Evolutionary conservation across 2,888 invertebrate species (phyloP), one percentile per base, ranked within the genome.

Genomic region (Cephus pulcher): DNA sequence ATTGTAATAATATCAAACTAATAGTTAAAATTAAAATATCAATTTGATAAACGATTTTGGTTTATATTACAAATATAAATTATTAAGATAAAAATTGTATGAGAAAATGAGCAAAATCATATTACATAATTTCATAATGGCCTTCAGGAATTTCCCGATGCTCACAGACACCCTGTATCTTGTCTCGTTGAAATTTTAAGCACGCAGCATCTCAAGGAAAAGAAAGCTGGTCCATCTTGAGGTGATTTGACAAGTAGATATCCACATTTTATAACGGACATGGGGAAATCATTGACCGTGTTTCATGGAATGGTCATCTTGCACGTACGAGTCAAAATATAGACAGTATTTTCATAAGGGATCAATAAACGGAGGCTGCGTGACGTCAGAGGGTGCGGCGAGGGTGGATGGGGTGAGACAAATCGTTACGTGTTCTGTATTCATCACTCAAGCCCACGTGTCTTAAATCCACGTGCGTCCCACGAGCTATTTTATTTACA

Each of bases 281-380:
- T 30, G 6, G 11, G 12, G 12, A 71, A 71, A 71, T 71, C 6
- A 71, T 71, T 32, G 71, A 34, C 71, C 4, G 71, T 4, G 12
- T 71, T 71, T 71, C 32, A 15, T 33, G 32, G 33, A 71, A 71
- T 15, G 1, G 32, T 71, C 71, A 33, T 33, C 71, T 34, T 11
- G 4, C 2, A 71, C 1, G 32, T 33, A 34, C 71, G 12, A 34
- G 81, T 80, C 80, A 79, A 83, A 82, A 82, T 78, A 80, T 82
- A 70, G 84, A 83, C 84, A 81, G 82, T 83, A 87, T 86, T 87
- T 88, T 87, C 76, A 81, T 86, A 84, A 86, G 84, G 87, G 90
- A 90, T 90, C 90, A 90, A 90, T 90, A 90, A 89, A 82, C 80
- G 88, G 88, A 88, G 87, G 87, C 86, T 89, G 88, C 78, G 84